Conservation (phyloP, 2,797 vertebrate genomes). For the Eupleurogrammus muticus region DNA sequence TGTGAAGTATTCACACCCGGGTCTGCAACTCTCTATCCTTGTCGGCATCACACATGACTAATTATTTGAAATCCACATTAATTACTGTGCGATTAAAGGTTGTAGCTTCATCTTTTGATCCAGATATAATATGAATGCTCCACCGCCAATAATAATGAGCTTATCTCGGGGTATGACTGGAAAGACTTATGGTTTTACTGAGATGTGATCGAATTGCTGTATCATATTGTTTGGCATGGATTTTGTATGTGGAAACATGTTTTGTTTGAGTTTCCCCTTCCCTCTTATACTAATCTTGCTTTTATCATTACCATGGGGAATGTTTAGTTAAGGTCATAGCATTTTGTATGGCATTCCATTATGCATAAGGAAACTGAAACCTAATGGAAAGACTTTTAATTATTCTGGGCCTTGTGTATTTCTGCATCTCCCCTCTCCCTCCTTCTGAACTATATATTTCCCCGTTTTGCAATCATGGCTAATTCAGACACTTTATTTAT, state of each 20-base stretch:
- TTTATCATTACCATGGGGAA: neutral
- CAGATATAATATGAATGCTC: constrained; percentile 51
- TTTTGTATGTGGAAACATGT: neutral
- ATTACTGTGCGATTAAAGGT: constrained; percentile 53
- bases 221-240: constrained; percentile 11
- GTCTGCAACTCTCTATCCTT: constrained; percentile 2
- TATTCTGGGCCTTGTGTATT: neutral
- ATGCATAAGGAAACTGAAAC: constrained; percentile 19
- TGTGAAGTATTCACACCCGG: constrained; percentile 26
- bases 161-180: constrained; percentile 45
- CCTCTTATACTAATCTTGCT: neutral
- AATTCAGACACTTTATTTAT: neutral
- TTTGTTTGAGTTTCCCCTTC: neutral
- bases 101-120: constrained; percentile 47
- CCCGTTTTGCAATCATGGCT: neutral
- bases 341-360: constrained; percentile 15
- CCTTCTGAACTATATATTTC: neutral
- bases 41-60: constrained; percentile 27
- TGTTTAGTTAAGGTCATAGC: constrained; percentile 1
- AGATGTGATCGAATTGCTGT: constrained; percentile 16
- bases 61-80: constrained; percentile 47
- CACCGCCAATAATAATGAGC: constrained; percentile 55
- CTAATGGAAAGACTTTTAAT: constrained; percentile 30
- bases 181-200: constrained; percentile 39
- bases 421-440: neutral